Base-by-base conservation (phyloP, 2,888 invertebrate genomes). In the Cerceris ruficornis region DNA sequence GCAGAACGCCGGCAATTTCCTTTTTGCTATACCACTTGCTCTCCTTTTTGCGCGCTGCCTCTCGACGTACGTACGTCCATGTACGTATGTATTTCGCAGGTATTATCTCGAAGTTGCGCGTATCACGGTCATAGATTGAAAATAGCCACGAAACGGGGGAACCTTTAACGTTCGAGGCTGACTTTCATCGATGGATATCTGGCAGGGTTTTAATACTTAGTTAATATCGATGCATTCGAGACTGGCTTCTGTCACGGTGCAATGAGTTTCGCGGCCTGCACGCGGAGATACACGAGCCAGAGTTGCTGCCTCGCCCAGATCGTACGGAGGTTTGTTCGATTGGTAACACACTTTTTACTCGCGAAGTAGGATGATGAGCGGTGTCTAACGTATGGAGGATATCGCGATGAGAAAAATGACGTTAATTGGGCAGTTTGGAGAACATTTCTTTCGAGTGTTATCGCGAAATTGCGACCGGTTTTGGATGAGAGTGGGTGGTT, bases 251-350 rank as follows among this genome's bases (percentile, higher is more conserved):
- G 79, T 79, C 79, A 79, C 79, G 79, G 65, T 79, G 79, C 79
- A 73, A 77, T 79, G 79, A 73, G 68, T 73, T 73, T 77, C 73
- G 72, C 78, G 71, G 76, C 61, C 77, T 67, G 64, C 68, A 65
- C 55, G 68, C 77, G 77, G 28, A 55, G 50, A 43, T 50, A 41
- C 62, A 42, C 60, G 28, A 28, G 60, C 17, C 69, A 43, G 69
- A 49, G 54, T n/a, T 43, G 50, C 50, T 49, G 79, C 79, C 79
- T 79, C 79, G 79, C 79, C 79, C 79, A 79, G 78, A 73, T 79
- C 73, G n/a, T 60, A 57, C 65, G 73, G 79, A 78, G 78, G 77
- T 77, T 73, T 60, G 50, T 77, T 62, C 67, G 77, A 64, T 64
- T 66, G 50, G 67, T 58, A 65, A 65, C 60, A 52, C 58, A 65